These are phyloP conservation scores for Diarsia brunnea DNA, from an alignment of 2,888 invertebrate species.

Conservation along the genomic window DNA sequence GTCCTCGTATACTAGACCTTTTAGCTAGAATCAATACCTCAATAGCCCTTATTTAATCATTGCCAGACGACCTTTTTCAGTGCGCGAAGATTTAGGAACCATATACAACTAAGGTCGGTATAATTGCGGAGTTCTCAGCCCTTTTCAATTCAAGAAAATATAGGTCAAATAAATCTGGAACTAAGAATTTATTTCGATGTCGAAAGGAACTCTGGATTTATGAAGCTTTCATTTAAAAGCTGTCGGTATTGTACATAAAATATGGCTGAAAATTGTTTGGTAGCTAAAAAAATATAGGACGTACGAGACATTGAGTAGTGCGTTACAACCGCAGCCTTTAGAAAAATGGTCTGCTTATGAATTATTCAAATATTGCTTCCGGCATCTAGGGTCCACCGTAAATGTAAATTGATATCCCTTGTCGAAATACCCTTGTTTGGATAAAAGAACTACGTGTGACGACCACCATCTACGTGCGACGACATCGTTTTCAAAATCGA, in stretches of 20 bases:
- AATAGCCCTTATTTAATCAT: conserved; percentile 19
- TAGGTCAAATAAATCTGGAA: conserved; percentile 24
- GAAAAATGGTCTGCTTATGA: conserved; percentile 43
- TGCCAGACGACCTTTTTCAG: conserved; percentile 12
- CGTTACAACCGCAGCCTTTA: conserved; percentile 13
- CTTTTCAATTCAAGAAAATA: conserved; percentile 30
- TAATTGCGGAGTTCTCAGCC: conserved; percentile 15
- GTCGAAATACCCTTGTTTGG: conserved; percentile 19
- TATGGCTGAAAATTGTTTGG: conserved; percentile 24
- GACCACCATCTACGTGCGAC: not conserved
- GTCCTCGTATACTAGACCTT: not conserved
- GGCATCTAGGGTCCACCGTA: conserved; percentile 27
- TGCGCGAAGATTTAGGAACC: conserved; percentile 16
- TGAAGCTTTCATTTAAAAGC: conserved; percentile 26
- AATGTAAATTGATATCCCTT: conserved; percentile 42
- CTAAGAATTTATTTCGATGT: conserved; percentile 2
- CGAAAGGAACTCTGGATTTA: conserved; percentile 15
- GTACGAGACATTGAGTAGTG: conserved; percentile 12
- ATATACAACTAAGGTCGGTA: conserved; percentile 1
- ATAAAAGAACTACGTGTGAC: conserved; percentile 9
- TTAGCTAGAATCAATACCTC: conserved; percentile 5
- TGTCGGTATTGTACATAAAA: conserved; percentile 7
- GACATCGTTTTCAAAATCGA: conserved; percentile 4
- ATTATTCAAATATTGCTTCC: conserved; percentile 49
- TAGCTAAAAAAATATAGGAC: conserved; percentile 11